phyloP scores from a whole-genome alignment of 2,888 invertebrate genomes.

The Heterodera filipjevi region DNA sequence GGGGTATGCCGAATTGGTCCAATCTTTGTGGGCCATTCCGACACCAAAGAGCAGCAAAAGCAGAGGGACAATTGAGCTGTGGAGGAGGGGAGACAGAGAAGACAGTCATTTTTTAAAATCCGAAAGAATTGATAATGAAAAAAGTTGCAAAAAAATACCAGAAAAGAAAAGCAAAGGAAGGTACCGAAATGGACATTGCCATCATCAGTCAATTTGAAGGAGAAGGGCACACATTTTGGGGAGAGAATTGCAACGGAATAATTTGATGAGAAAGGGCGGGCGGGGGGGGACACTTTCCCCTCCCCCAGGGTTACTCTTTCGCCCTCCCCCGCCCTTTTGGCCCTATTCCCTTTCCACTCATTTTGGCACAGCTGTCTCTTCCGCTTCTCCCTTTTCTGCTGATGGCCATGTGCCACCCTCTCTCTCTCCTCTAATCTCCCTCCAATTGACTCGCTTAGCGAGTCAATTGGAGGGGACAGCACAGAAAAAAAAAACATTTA shows the following conservation, averaged over 20 bases:
- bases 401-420: too few relatives aligned
- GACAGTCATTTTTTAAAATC: too few relatives aligned
- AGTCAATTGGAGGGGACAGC: neutral
- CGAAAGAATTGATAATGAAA: too few relatives aligned
- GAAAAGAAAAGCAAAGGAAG: too few relatives aligned
- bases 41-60: too few relatives aligned
- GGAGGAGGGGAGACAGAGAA: too few relatives aligned
- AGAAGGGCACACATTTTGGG: neutral
- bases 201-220: neutral
- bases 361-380: neutral
- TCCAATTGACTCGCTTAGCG: neutral
- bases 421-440: neutral
- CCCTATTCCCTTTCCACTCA: neutral
- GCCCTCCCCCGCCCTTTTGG: neutral
- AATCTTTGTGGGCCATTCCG: constrained; percentile 34
- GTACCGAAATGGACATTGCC: neutral
- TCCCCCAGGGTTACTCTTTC: neutral
- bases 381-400: too few relatives aligned
- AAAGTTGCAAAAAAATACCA: too few relatives aligned
- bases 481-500: neutral
- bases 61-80: too few relatives aligned
- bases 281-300: neutral
- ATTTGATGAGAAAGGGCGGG: neutral
- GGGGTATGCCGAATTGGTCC: constrained; percentile 46
- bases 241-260: neutral